Evolutionary conservation across 2,113 vertebrate species (phyloP).

Genomic region (Tragelaphus scriptus): DNA sequence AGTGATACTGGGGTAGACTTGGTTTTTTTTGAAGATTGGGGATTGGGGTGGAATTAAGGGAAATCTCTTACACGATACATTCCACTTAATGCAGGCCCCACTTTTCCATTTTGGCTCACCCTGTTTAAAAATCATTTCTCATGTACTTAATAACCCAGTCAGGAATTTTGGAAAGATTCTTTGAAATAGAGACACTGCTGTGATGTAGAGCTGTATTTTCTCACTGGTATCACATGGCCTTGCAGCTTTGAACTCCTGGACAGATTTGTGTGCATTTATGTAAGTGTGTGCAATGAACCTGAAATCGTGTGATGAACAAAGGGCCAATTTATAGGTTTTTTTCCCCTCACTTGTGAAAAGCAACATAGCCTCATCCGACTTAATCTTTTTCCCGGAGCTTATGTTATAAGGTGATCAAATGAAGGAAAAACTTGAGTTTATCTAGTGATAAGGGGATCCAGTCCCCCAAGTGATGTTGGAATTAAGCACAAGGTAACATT

Average conservation of each 20-base stretch:
- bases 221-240: constrained; percentile 44
- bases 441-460: background rate
- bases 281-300: constrained; percentile 39
- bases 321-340: background rate
- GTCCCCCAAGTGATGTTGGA: background rate
- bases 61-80: background rate
- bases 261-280: background rate
- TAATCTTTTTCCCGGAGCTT: background rate
- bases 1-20: background rate
- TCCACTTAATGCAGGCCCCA: background rate
- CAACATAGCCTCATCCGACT: background rate
- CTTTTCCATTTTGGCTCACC: background rate
- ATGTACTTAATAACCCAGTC: background rate
- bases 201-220: background rate
- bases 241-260: background rate
- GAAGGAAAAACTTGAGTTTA: constrained; percentile 1
- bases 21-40: background rate
- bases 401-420: constrained; percentile 33
- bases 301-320: constrained; percentile 25
- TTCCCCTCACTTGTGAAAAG: background rate
- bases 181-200: background rate
- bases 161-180: constrained; percentile 20
- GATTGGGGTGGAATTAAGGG: background rate
- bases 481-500: constrained; percentile 28
- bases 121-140: background rate